Base-by-base conservation (phyloP, 2,113 vertebrate species). In the Xiphophorus maculatus region DNA sequence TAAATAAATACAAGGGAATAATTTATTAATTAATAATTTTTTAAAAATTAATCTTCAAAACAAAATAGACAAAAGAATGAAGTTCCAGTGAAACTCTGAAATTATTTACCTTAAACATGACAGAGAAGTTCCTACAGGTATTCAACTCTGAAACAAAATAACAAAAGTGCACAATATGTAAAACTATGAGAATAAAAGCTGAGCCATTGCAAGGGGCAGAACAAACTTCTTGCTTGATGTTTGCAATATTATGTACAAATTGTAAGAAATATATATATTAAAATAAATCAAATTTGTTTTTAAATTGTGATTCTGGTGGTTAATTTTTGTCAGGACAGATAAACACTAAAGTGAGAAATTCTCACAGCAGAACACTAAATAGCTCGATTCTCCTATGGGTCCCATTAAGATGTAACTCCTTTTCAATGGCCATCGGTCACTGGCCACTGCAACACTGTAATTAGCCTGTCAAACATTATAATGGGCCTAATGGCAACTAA, bases 391-490 rank as follows among this genome's bases (percentile, higher is more conserved):
- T n/a, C 25, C 8, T 11, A n/a, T 35, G 12, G 35, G 27, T 10
- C 27, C 12, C 27, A 8, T 48, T 68, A 28, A 10, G 28, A 17
- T 44, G 15, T 22, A 17, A 17, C 27, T 79, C 71, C 71, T 79
- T 66, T 78, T 83, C 83, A 84, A 71, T 77, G 72, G 82, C 77
- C 74, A 84, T 68, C 9, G 5, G 29, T 58, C 48, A 35, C 19
- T 60, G 69, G 69, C 32, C 69, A 37, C 9, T n/a, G 3, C 19
- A 30, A 32, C 27, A 14, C 37, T 25, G 42, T 44, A 40, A 27
- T 64, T 42, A 71, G 35, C 29, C 60, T 63, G 67, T 54, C 29
- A 17, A 71, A 68, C 5, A 28, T 28, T 35, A 27, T 51, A 79
- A 27, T 27, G 37, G 61, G n/a, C 29, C n/a, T 33, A 67, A 63